phyloP scores from a whole-genome alignment of 2,888 invertebrate genomes.

The Philopedon plagiatum region DNA sequence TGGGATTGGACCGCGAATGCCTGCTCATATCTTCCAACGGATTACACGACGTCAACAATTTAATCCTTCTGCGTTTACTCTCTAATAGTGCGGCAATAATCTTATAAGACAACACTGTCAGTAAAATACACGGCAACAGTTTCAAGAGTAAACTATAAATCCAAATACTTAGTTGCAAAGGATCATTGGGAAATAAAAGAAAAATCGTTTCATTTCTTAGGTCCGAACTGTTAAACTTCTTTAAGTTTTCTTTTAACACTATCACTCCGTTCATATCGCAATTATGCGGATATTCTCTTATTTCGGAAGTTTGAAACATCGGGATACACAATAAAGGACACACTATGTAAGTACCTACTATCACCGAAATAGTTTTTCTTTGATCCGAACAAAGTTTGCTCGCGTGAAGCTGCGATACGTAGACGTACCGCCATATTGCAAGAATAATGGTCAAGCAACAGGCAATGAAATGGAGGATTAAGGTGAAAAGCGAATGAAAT shows the following conservation, averaged over 20 bases:
- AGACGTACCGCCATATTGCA: slow-evolving; percentile 87
- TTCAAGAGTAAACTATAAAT: slow-evolving; percentile 53
- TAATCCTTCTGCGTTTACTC: slow-evolving; percentile 49
- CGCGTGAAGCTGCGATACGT: slow-evolving; percentile 52
- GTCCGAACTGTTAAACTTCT: slow-evolving; percentile 37
- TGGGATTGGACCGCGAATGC: slow-evolving; percentile 19
- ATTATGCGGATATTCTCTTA: slow-evolving; percentile 62
- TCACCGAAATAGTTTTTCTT: slow-evolving; percentile 70
- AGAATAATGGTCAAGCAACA: slow-evolving; percentile 82
- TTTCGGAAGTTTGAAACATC: slow-evolving; percentile 79
- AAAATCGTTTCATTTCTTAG: slow-evolving; percentile 53
- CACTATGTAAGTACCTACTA: slow-evolving; percentile 79
- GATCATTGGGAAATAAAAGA: slow-evolving; percentile 50
- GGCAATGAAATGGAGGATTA: slow-evolving; percentile 83
- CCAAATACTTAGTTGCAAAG: slow-evolving; percentile 51
- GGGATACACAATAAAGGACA: slow-evolving; percentile 86
- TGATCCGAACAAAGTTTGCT: slow-evolving; percentile 51
- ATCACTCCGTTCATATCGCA: slow-evolving; percentile 50
- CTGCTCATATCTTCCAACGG: slow-evolving; percentile 44
- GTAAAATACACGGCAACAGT: slow-evolving; percentile 51
- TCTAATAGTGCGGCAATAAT: slow-evolving; percentile 53
- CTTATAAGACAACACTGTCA: slow-evolving; percentile 52
- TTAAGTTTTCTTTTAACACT: slow-evolving; percentile 48
- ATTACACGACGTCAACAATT: slow-evolving; percentile 44
- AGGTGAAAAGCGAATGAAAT: slow-evolving; percentile 84